Evolutionary conservation across 2,113 vertebrate species (phyloP).

Genomic region (Lethenteron reissneri): DNA sequence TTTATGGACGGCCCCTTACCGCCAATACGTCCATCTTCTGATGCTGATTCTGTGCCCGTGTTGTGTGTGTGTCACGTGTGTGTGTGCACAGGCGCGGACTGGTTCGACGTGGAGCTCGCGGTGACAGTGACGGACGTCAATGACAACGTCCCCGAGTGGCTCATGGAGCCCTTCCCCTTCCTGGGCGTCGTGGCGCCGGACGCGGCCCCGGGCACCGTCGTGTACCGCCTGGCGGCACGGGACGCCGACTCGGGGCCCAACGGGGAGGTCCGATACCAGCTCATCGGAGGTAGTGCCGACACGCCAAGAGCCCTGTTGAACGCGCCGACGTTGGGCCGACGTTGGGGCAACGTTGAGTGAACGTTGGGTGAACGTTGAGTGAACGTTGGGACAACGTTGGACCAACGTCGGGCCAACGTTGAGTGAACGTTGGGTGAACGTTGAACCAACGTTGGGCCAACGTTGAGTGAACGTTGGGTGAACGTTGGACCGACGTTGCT

Average conservation of each 20-base stretch:
- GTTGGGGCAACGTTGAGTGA: neutral
- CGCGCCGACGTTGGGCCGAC: too few relatives aligned
- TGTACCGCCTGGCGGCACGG: slow-evolving; percentile 41
- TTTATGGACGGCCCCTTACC: too few relatives aligned
- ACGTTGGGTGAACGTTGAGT: too few relatives aligned
- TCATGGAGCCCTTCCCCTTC: slow-evolving; percentile 43
- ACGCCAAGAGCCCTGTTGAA: neutral
- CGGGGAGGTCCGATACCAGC: slow-evolving; percentile 52
- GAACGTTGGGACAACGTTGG: too few relatives aligned
- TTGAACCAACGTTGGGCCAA: too few relatives aligned
- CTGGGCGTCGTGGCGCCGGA: slow-evolving; percentile 36
- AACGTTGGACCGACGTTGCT: too few relatives aligned
- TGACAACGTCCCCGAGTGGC: slow-evolving; percentile 48
- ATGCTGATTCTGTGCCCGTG: too few relatives aligned
- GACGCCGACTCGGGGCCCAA: slow-evolving; percentile 46
- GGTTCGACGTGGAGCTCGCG: slow-evolving; percentile 38
- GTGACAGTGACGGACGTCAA: slow-evolving; percentile 48
- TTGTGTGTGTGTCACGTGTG: too few relatives aligned
- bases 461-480: too few relatives aligned
- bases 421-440: too few relatives aligned
- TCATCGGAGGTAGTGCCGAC: slow-evolving; percentile 36
- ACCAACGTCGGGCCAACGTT: neutral
- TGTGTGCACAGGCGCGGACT: slow-evolving; percentile 29
- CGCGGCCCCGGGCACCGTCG: slow-evolving; percentile 25
- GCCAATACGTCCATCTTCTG: too few relatives aligned